These are phyloP conservation scores for Tursiops truncatus DNA, from an alignment of 2,113 vertebrate genomes.

Conservation along the genomic window DNA sequence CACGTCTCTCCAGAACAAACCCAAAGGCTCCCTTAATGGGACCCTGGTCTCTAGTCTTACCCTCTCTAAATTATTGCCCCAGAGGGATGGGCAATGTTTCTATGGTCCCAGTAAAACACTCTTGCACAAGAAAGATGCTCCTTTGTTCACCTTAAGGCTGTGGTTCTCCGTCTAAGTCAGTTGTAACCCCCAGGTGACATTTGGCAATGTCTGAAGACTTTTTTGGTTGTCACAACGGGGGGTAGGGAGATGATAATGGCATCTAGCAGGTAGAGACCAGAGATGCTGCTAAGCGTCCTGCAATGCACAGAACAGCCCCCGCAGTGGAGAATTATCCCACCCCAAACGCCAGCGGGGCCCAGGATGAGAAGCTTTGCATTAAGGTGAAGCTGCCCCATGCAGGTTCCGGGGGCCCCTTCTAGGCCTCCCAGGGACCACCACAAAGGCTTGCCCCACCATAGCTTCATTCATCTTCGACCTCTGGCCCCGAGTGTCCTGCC, in stretches of 20 bases:
- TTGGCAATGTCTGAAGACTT: neutral
- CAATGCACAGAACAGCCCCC: too few species aligned
- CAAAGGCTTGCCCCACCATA: neutral
- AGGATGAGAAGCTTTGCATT: neutral
- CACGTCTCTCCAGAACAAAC: neutral
- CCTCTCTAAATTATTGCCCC: neutral
- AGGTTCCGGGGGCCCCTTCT: fast-evolving
- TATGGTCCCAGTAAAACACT: neutral
- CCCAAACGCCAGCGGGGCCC: neutral
- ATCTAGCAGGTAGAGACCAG: neutral
- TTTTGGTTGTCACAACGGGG: neutral
- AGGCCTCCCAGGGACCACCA: neutral
- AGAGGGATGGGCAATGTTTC: neutral
- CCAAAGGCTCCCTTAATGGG: neutral
- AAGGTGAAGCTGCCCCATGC: neutral
- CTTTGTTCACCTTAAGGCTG: neutral
- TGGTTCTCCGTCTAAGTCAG: neutral
- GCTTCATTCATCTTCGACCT: neutral
- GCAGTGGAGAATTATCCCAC: neutral
- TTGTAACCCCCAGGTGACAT: neutral
- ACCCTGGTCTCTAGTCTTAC: neutral
- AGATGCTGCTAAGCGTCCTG: neutral
- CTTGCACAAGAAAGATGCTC: neutral
- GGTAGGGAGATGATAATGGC: neutral
- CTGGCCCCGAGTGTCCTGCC: neutral